Base-by-base conservation (phyloP, 2,888 invertebrate species). In the Chymomyza caudatula region DNA sequence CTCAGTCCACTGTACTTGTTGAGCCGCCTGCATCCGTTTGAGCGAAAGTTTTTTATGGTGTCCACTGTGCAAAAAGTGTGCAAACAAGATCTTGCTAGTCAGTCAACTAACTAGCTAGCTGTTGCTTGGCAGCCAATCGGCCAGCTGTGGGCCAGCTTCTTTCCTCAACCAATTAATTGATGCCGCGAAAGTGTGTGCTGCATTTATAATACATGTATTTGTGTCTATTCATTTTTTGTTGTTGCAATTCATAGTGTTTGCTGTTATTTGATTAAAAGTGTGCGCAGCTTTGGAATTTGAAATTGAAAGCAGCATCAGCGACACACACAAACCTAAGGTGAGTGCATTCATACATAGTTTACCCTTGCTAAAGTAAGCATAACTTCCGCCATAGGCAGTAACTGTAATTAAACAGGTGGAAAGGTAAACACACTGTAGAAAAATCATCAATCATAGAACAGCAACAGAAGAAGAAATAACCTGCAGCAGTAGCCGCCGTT, bases 11-110 rank as follows among this genome's bases (percentile, higher is more conserved):
- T 37, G 29, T 37, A 3, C 29, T 37, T 37, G 11, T 37, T 37
- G 29, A 11, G 11, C 29, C 29, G 29, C 73, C 73, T 70, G 86
- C 80, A 85, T 85, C 80, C 80, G 80, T 80, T 83, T 77, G 71
- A 84, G 80, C 86, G 80, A 80, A 80, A 80, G 80, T 80, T 79
- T 78, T 82, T 79, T 76, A 75, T 66, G 63, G n/a, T 49, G 51
- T 53, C 44, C 61, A 57, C 64, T 61, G 61, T 70, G 70, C 65
- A 69, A 73, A 69, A 76, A 67, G 71, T 77, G 71, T 69, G 82
- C 69, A 80, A 84, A 76, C 68, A 69, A 68, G 68, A 47, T 19
- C 51, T 19, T 19, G 17, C 19, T 49, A 17, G 47, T n/a, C n/a
- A 51, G 22, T 51, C 51, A 63, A 67, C 80, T 86, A 80, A 84